A percentile compares a stretch with the other conserved stretches of the same genome.
Evolutionary conservation across 2,113 vertebrate genomes (phyloP).

Genomic region (Sphaerodactylus townsendi): DNA sequence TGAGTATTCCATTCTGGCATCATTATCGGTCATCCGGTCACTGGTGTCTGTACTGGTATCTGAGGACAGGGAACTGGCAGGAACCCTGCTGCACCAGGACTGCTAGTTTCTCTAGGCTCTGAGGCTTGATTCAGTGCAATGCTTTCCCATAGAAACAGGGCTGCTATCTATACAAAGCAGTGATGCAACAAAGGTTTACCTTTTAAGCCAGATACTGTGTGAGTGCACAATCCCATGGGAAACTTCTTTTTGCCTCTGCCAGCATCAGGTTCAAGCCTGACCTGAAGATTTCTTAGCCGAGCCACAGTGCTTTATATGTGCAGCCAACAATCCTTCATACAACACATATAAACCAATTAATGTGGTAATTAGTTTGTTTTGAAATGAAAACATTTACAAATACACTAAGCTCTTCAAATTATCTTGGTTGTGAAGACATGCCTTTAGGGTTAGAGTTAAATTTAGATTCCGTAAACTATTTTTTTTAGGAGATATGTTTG

Average conservation of each 20-base stretch:
- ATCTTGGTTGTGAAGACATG: constrained; percentile 3
- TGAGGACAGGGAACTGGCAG: background rate
- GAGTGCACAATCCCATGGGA: too few species aligned
- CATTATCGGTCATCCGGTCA: background rate
- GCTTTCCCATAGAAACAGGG: too few species aligned
- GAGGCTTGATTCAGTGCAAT: background rate
- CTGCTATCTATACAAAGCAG: too few species aligned
- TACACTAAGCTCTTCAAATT: constrained; percentile 4
- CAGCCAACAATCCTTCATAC: background rate
- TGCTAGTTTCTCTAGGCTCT: background rate
- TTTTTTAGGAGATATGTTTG: background rate
- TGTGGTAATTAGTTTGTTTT: constrained; percentile 28
- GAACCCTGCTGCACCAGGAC: background rate
- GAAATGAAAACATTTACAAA: constrained; percentile 24
- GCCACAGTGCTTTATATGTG: background rate
- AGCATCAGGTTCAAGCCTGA: background rate
- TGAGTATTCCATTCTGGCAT: background rate
- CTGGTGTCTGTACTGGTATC: background rate
- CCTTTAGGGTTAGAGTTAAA: background rate
- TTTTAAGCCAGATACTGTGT: too few species aligned
- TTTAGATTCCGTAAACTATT: background rate
- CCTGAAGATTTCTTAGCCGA: background rate
- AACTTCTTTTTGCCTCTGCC: too few species aligned
- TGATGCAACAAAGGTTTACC: too few species aligned
- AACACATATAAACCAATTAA: constrained; percentile 12